Conservation (phyloP, 1,140 invertebrate genomes). For the Argopecten irradians region DNA sequence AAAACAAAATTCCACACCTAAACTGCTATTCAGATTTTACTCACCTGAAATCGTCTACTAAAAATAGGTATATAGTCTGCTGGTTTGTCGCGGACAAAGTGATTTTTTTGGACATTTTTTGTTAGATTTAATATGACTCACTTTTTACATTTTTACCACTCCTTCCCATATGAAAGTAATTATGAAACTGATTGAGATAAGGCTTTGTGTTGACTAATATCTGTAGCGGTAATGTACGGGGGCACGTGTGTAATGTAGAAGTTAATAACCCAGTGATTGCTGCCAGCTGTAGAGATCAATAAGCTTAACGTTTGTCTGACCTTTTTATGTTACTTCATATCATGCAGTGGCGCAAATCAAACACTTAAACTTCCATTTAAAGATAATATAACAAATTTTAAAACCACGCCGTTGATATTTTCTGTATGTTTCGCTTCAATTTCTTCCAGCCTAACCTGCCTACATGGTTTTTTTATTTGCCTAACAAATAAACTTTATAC, state of each 20-base stretch:
- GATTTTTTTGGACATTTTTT: not conserved
- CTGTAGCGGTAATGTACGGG: not conserved
- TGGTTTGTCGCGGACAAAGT: too few relatives aligned
- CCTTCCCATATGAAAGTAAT: not conserved
- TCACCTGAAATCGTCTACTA: not conserved
- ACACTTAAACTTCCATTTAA: too few relatives aligned
- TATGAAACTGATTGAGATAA: not conserved
- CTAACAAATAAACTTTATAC: too few relatives aligned
- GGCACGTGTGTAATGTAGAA: not conserved
- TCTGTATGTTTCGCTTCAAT: too few relatives aligned
- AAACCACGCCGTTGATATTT: too few relatives aligned
- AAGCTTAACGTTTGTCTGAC: too few relatives aligned
- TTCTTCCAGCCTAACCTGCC: too few relatives aligned
- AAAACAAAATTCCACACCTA: not conserved
- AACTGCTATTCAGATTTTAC: not conserved
- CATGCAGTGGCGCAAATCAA: too few relatives aligned
- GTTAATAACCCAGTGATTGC: not conserved
- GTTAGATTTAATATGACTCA: not conserved
- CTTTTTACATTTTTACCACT: not conserved
- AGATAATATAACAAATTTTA: too few relatives aligned
- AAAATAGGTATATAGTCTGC: too few relatives aligned
- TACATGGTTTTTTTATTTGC: too few relatives aligned
- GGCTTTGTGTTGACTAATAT: not conserved
- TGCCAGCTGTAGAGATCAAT: not conserved
- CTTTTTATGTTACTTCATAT: too few relatives aligned